phyloP scores from a whole-genome alignment of 2,888 invertebrate species.

The Acrobasis repandana region DNA sequence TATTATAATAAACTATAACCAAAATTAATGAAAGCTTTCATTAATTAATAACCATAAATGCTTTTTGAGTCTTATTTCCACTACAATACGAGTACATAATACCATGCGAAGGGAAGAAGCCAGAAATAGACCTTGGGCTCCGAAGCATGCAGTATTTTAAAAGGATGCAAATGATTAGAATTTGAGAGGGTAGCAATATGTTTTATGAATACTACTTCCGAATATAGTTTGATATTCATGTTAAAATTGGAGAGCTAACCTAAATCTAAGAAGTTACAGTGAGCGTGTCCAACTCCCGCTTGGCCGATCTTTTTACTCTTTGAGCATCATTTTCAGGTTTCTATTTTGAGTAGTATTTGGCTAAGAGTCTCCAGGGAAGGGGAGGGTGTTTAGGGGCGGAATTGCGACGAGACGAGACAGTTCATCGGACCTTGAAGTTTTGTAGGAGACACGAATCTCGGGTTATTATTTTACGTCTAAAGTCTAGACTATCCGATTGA shows the following conservation, averaged over 20 bases:
- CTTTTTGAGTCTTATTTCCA: too few relatives aligned
- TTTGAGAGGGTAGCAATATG: too few relatives aligned
- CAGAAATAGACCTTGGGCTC: too few relatives aligned
- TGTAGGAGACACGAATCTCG: constrained; percentile 44
- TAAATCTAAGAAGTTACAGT: neutral
- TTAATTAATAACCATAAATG: too few relatives aligned
- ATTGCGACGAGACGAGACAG: constrained; percentile 63
- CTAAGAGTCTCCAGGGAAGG: constrained; percentile 36
- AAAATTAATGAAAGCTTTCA: too few relatives aligned
- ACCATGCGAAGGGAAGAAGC: too few relatives aligned
- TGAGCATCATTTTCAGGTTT: constrained; percentile 21
- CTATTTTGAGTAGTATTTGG: constrained; percentile 16
- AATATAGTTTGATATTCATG: too few relatives aligned
- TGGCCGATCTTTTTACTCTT: neutral
- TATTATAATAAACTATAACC: too few relatives aligned
- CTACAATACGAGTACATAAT: too few relatives aligned
- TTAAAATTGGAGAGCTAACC: neutral
- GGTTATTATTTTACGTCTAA: constrained; percentile 60
- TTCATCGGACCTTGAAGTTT: constrained; percentile 65
- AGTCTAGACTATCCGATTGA: constrained; percentile 45
- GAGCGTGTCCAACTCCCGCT: neutral
- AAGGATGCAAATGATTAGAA: too few relatives aligned
- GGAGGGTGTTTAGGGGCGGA: constrained; percentile 33
- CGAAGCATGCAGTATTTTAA: too few relatives aligned
- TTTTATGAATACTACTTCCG: too few relatives aligned